Evolutionary conservation across 2,888 invertebrate genomes (phyloP), one percentile per base, ranked within the genome.

Genomic region (Lasioglossum calceatum): DNA sequence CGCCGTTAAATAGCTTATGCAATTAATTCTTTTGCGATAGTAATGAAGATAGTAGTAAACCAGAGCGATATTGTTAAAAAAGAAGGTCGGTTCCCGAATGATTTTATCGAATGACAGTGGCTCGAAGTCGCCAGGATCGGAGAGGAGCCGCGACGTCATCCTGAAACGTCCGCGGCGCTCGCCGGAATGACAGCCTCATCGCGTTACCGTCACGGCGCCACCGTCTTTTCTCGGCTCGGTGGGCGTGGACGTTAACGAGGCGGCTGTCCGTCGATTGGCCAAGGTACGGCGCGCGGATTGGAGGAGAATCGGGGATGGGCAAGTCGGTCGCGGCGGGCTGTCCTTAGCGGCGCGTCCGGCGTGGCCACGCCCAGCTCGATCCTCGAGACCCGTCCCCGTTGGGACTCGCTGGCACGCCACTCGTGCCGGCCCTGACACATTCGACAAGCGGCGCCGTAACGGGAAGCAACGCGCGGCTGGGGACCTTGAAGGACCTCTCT

Each of bases 391-490:
- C 92, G 91, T 93, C 94, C 95, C 95, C 95, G 93, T 92, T 90
- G 95, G 95, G 95, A 95, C 94, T 90, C 89, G 91, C 89, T 92
- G 92, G 93, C 94, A 92, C 92, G 93, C 94, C 93, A 94, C 93
- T 93, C 93, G 93, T 92, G 92, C 93, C 92, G 93, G 93, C 94
- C 94, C 94, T 95, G 95, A 95, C 95, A 95, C 95, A 95, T 95
- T 95, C 95, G 95, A 95, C 95, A 95, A 95, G 95, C 95, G 95
- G 94, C 95, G 94, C 94, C 94, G 95, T 95, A 95, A 95, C 95
- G 95, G 94, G 95, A 95, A 95, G 93, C 94, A 95, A 95, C 95
- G 95, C 94, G 95, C 95, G 94, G 93, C 95, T 95, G 90, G 95
- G 95, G 95, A 95, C 95, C 93, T 94, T 91, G 92, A 91, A 90